These are phyloP conservation scores for Phengaris alcon DNA, from an alignment of 2,888 invertebrate species.

Conservation along the genomic window DNA sequence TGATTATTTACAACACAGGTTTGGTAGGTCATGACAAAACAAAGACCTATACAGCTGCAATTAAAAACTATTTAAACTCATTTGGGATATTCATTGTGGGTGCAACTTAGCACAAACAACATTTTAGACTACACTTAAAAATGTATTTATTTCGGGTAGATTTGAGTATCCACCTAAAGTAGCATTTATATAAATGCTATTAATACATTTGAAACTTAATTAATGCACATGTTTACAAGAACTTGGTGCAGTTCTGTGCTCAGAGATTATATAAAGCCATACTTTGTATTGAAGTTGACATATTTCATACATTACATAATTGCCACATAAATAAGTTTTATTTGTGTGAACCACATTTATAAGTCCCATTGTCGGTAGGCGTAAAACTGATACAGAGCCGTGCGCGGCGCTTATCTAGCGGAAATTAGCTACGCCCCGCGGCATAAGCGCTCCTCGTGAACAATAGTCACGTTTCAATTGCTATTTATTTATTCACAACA, in stretches of 20 bases:
- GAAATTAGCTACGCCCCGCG: constrained; percentile 25
- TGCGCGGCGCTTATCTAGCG: constrained; percentile 15
- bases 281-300: neutral
- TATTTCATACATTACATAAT: constrained; percentile 19
- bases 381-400: constrained; percentile 18
- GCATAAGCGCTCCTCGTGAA: constrained; percentile 21
- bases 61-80: too few species aligned
- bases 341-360: neutral
- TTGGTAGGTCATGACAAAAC: too few species aligned
- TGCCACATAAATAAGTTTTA: neutral
- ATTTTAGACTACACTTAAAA: neutral
- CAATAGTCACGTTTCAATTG: constrained; percentile 26
- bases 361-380: constrained; percentile 19
- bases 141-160: neutral
- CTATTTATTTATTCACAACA: constrained; percentile 27
- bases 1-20: too few species aligned
- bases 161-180: neutral
- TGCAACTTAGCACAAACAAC: too few species aligned
- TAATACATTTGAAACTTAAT: neutral
- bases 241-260: neutral
- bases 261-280: constrained; percentile 13
- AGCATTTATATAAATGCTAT: neutral
- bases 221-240: neutral
- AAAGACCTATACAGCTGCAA: too few species aligned
- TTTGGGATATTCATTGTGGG: too few species aligned